Evolutionary conservation across 1,140 invertebrate species (phyloP), one percentile per base, ranked within the genome.

Genomic region (Drosophila suzukii): DNA sequence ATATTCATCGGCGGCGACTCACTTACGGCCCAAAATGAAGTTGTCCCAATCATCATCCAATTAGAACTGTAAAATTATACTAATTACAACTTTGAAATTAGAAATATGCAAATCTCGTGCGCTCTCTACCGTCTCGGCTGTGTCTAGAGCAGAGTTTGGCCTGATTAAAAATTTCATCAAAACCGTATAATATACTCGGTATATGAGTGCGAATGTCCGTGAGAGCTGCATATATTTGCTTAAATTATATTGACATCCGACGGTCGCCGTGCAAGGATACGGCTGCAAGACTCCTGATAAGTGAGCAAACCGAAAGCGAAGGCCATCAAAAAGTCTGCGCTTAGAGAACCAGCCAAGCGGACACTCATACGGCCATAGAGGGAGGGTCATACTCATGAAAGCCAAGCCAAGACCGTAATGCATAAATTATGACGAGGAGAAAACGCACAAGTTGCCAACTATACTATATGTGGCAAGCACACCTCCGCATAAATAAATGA

Each of bases 21-120:
- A 65, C 81, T 75, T 70, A 78, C 73, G 56, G 53, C 65, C 84
- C 60, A 70, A 80, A 80, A 88, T 73, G 84, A 80, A 83, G 84
- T 78, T 80, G 66, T 63, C 63, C 83, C 85, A 86, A 83, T 89
- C 83, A 88, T 83, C 84, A 89, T 88, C 80, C 84, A 89, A 89
- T 89, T 89, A 89, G 68, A 89, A 72, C 80, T 84, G 77, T 88
- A 89, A 89, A 89, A 89, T 89, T 89, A 89, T 89, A 89, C 84
- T 89, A 89, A 89, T 89, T 89, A 89, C 84, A 89, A 89, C 84
- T 89, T 89, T 89, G 84, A 82, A 89, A 89, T 89, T 89, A 89
- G 77, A 89, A 89, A 89, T 84, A 89, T 89, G 84, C 84, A 89
- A 89, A 89, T 89, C 50, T 60, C 68, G 20, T 54, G 39, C 32